These are phyloP conservation scores for Todus mexicanus DNA, from an alignment of 2,797 vertebrate species.

Conservation along the genomic window DNA sequence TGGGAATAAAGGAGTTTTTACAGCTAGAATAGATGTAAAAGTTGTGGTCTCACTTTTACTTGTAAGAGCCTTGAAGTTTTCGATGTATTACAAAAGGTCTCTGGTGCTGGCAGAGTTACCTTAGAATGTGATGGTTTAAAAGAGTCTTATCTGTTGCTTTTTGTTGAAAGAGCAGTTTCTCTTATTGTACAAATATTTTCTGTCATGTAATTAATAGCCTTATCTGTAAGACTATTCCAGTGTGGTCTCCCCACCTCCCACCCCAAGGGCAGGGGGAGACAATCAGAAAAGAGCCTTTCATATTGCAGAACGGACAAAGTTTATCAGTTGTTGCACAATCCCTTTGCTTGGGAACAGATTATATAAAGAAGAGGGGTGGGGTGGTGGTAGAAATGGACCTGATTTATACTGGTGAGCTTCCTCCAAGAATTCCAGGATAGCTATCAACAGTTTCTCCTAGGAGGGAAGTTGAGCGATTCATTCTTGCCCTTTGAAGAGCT, in stretches of 20 bases:
- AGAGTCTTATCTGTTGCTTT: neutral
- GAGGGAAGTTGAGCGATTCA: neutral
- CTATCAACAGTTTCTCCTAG: neutral
- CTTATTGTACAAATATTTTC: neutral
- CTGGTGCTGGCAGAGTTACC: neutral
- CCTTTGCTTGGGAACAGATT: neutral
- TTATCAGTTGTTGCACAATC: slow-evolving; percentile 6
- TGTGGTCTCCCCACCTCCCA: neutral
- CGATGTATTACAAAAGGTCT: neutral
- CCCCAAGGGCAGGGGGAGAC: rapidly evolving
- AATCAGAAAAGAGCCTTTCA: neutral
- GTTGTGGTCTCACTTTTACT: neutral
- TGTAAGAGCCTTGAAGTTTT: neutral
- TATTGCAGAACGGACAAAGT: neutral
- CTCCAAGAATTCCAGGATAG: neutral
- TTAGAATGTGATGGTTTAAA: neutral
- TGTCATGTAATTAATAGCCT: neutral
- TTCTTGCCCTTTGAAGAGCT: slow-evolving; percentile 15
- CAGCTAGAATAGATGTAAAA: neutral
- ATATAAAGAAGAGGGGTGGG: neutral
- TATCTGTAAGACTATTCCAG: neutral
- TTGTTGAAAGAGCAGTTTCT: slow-evolving; percentile 13
- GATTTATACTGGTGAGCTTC: neutral
- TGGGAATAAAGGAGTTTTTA: neutral
- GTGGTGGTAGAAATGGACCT: neutral